Evolutionary conservation across 2,797 vertebrate species (phyloP).

Genomic region (Eutrigla gurnardus): DNA sequence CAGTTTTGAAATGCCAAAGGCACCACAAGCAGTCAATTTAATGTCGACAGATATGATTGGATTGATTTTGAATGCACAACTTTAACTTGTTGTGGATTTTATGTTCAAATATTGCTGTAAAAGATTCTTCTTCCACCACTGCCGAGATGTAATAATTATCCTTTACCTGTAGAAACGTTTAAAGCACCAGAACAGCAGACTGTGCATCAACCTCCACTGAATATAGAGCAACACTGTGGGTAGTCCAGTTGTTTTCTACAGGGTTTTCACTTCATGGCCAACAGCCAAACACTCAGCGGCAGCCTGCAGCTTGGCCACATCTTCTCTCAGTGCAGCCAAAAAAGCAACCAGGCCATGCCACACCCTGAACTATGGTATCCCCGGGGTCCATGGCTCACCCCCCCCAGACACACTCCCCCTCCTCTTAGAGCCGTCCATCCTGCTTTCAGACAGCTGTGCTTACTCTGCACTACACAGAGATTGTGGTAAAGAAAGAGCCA

Average conservation of each 20-base stretch:
- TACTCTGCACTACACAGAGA: constrained; percentile 67
- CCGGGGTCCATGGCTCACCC: neutral
- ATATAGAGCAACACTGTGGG: neutral
- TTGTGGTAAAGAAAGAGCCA: constrained; percentile 28
- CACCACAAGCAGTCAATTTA: too few species aligned
- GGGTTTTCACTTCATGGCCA: constrained; percentile 23
- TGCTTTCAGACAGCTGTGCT: constrained; percentile 81
- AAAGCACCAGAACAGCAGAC: neutral
- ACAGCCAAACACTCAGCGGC: constrained; percentile 29
- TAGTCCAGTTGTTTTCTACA: neutral
- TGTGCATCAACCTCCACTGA: neutral
- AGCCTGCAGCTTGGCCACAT: constrained; percentile 26
- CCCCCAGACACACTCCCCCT: constrained; percentile 11
- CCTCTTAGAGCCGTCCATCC: constrained; percentile 70
- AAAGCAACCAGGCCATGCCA: constrained; percentile 18
- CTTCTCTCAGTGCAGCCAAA: constrained; percentile 26
- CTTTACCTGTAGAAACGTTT: neutral
- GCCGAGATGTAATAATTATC: too few species aligned
- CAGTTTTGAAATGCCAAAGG: too few species aligned
- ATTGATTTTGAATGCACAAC: too few species aligned
- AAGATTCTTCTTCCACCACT: neutral
- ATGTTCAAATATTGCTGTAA: too few species aligned
- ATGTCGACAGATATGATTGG: too few species aligned
- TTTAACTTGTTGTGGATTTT: neutral
- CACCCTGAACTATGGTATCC: constrained; percentile 44